Evolutionary conservation across 2,113 vertebrate species (phyloP), one percentile per base, ranked within the genome.

Genomic region (Redunca redunca): DNA sequence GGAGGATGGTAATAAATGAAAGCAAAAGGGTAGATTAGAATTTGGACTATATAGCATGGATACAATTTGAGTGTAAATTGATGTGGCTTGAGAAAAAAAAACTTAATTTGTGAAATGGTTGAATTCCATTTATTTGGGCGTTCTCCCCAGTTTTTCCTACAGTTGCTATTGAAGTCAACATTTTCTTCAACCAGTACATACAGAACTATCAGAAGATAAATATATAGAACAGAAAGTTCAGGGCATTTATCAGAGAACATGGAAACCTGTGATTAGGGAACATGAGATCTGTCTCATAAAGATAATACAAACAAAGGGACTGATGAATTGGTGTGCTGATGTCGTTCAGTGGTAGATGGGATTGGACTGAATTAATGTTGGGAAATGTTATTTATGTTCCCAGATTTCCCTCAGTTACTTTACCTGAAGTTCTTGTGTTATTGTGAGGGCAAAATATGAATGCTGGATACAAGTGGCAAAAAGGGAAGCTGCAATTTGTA

Each of bases 401-500:
- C 52, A 58, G 40, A 90, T 94, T 90, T 80, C 28, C 93, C 57
- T 64, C 60, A 43, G 21, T 90, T 90, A 57, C 25, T 94, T 95
- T 93, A 88, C 33, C 71, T 55, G n/a, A 94, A 88, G 46, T n/a
- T 94, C 43, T 92, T 50, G 8, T 78, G 26, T 78, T 81, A 80
- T 8, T 88, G 6, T 74, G 7, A 90, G 43, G 33, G 23, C 1
- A 30, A 55, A 53, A 74, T 92, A 89, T 10, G 81, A 60, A 90
- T 92, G 58, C 23, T 57, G n/a, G 55, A 82, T 74, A 30, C 67
- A 95, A 90, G 21, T 50, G 10, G 21, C 48, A 96, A 17, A 80
- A 80, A 93, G 40, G 40, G 28, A 21, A 97, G 62, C 40, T 95
- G 64, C 36, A 93, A 92, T 97, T 58, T 96, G 33, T 74, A 11